Base-by-base conservation (phyloP, 2,797 vertebrate genomes). In the Percopsis omiscomaycus region DNA sequence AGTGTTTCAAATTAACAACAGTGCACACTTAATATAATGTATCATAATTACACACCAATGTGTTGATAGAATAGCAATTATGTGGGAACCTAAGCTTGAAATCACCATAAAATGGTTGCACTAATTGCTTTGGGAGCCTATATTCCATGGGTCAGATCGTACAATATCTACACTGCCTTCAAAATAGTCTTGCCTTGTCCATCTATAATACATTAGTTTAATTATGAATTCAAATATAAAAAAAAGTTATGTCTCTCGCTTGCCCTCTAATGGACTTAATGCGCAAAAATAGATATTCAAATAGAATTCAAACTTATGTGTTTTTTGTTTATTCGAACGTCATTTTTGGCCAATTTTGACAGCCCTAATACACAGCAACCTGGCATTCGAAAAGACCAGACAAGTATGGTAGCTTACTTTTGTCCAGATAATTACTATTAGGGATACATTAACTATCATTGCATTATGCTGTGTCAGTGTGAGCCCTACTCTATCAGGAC, bases 381-480 rank as follows among this genome's bases (percentile, higher is more conserved):
- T 59, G 22, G 70, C 46, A 56, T 59, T 69, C 15, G 59, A 67
- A 71, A 55, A n/a, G 30, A 53, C 14, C 29, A 6, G 13, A 6
- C 42, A 75, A 27, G 30, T 62, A 10, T 15, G 9, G 69, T 22
- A 68, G 44, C 16, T 16, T 37, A 5, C 32, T 37, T 2, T 5
- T 37, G 32, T 37, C 32, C 32, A 37, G 32, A 37, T 37, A 2
- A 37, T 5, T 37, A 37, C 32, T 37, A 37, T 5, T 37, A 22
- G 32, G 6, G 32, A 37, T 8, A 37, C 32, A 37, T 37, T 5
- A 37, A 5, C 32, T 37, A 37, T 37, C 8, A 37, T 37, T 37
- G 8, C 32, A 37, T 37, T 37, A 37, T 37, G 32, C 32, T 37
- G 32, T 8, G 32, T 37, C 32, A 37, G 8, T 37, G 32, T 37